Conservation (phyloP, 2,888 invertebrate genomes). For the Neoascia interrupta region DNA sequence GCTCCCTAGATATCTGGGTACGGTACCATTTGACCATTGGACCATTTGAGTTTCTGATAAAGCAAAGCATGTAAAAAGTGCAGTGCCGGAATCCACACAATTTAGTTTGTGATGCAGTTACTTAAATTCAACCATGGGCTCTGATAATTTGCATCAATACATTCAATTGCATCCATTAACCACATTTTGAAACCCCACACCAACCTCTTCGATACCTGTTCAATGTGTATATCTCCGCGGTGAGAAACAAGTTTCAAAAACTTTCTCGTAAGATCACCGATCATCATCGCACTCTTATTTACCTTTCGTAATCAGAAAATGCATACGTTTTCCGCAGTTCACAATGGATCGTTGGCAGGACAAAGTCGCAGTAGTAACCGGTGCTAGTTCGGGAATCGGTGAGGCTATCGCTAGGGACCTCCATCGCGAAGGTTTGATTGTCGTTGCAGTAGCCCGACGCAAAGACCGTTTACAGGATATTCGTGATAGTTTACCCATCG, state of each 20-base stretch:
- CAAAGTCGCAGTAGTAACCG: constrained; percentile 57
- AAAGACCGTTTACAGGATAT: constrained; percentile 48
- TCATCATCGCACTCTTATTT: neutral
- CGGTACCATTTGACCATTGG: too few species aligned
- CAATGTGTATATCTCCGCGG: too few species aligned
- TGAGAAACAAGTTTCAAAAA: constrained; percentile 16
- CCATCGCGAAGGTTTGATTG: constrained; percentile 47
- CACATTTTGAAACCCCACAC: constrained; percentile 11
- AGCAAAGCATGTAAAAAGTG: too few species aligned
- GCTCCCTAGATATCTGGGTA: too few species aligned
- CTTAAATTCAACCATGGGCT: neutral
- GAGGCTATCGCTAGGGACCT: constrained; percentile 54
- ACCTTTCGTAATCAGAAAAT: too few species aligned
- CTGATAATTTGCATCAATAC: neutral
- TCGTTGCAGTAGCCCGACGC: constrained; percentile 51
- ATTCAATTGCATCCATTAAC: neutral
- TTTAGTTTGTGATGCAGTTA: neutral
- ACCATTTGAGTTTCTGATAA: too few species aligned
- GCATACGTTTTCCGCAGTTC: constrained; percentile 14
- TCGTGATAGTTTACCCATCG: constrained; percentile 39
- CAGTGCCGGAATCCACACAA: too few species aligned
- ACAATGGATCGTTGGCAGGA: constrained; percentile 61
- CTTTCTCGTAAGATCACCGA: constrained; percentile 22
- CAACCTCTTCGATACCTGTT: too few species aligned
- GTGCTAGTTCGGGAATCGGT: constrained; percentile 64